Evolutionary conservation across 2,797 vertebrate species (phyloP), one percentile per base, ranked within the genome.

Genomic region (Peromyscus nudipes): DNA sequence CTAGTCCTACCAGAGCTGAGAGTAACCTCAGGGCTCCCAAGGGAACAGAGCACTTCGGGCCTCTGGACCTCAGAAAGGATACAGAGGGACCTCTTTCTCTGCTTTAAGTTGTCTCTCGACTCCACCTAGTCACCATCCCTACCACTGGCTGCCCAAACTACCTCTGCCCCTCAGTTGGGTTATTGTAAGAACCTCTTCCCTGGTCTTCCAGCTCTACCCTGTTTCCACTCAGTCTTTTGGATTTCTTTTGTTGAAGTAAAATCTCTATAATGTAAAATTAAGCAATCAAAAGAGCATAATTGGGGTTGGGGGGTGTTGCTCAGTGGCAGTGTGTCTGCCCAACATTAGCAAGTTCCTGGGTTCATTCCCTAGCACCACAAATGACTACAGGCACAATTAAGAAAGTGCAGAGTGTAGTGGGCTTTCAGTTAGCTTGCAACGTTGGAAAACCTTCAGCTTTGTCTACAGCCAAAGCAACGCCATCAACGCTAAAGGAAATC

Each of bases 1-100:
- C 46, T 19, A 4, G 49, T 31, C 43, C 62, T 69, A 3, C 69
- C 37, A 57, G 55, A 49, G 80, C 65, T 40, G 60, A 95, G 52
- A 94, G 85, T 37, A 21, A 73, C 43, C 14, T n/a, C 37, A 19
- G 27, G 43, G 49, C 19, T 12, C 2, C n/a, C 75, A 43, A 29
- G 7, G 6, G 1, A 17, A n/a, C 1, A 25, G 6, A 43, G 23
- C 46, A 31, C 29, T 4, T 0, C 2, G 40, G 25, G 11, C 37
- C 8, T 67, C 37, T 40, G 21, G 62, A 34, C 29, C 75, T 71
- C 49, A n/a, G 83, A 27, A 11, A 52, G 21, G 43, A 27, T 8
- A 0, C 3, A 0, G 1, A 82, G 34, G 31, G 57, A 2, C 3
- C 25, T 2, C 3, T 75, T 52, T 34, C 34, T 91, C 75, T 31